A percentile compares a stretch with the other conserved stretches of the same genome.
Evolutionary conservation across 2,113 vertebrate species (phyloP).

Genomic region (Scolopax mira): DNA sequence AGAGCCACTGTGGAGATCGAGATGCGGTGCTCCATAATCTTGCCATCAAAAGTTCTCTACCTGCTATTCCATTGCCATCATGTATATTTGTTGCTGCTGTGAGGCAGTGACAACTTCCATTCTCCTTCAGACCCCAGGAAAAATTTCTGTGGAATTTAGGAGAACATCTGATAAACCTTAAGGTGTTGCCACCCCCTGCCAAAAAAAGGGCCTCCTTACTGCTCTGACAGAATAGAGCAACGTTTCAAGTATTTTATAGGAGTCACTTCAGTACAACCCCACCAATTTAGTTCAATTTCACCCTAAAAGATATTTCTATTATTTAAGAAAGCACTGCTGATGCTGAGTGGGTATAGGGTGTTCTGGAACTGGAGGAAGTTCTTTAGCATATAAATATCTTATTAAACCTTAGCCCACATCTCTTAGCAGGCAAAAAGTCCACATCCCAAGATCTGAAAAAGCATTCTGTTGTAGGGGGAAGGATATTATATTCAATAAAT

Average conservation of each 20-base stretch:
- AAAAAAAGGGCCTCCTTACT: not conserved
- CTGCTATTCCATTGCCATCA: not conserved
- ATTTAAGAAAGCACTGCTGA: not conserved
- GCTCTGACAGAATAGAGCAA: not conserved
- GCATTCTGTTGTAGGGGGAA: conserved; percentile 34
- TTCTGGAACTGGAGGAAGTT: not conserved
- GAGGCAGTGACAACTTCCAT: not conserved
- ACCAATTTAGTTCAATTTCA: not conserved
- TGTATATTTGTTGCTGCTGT: not conserved
- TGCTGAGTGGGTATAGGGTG: not conserved
- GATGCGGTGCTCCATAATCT: not conserved
- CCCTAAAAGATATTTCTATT: not conserved
- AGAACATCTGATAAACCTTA: not conserved
- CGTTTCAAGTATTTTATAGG: not conserved
- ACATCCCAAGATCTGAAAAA: conserved; percentile 1
- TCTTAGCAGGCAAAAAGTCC: conserved; percentile 18
- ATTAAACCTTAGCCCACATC: conserved; percentile 4
- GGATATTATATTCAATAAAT: conserved; percentile 67
- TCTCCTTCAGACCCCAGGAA: not conserved
- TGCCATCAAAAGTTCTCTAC: not conserved
- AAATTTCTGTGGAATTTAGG: not conserved
- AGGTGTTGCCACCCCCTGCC: not conserved
- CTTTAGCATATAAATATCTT: not conserved
- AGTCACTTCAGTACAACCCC: not conserved
- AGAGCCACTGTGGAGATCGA: not conserved